Evolutionary conservation across 35 echinoderm and acorn worm species (phyloP).

Genomic region (Heliocidaris tuberculata): DNA sequence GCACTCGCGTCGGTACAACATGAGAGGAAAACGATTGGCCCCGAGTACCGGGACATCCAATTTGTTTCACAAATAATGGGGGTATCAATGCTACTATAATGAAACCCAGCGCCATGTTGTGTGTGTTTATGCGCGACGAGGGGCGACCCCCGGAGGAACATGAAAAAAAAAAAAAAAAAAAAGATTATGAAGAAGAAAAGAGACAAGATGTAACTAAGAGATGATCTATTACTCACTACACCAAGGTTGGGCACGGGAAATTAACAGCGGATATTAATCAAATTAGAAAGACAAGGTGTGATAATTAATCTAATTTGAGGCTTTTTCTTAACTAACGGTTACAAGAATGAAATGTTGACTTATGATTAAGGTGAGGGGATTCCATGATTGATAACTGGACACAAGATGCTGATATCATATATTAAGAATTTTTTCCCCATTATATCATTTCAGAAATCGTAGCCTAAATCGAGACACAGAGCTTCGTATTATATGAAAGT

Average conservation of each 20-base stretch:
- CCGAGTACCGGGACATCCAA: conserved; percentile 47
- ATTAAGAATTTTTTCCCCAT: too few relatives aligned
- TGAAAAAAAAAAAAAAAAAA: background rate
- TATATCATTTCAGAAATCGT: too few relatives aligned
- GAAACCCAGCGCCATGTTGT: conserved; percentile 36
- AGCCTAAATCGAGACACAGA: too few relatives aligned
- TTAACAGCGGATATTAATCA: conserved; percentile 29
- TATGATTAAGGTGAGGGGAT: background rate
- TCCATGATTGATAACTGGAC: background rate
- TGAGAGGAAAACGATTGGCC: conserved; percentile 39
- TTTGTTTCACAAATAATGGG: conserved; percentile 45
- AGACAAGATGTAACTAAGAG: background rate
- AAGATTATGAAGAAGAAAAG: background rate
- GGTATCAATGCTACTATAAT: conserved; percentile 29
- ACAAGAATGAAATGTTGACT: background rate
- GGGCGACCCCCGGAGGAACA: background rate
- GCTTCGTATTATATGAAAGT: too few relatives aligned
- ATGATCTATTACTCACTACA: conserved; percentile 39
- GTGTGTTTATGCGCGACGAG: conserved; percentile 27
- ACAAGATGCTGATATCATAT: background rate
- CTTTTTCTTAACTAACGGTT: background rate
- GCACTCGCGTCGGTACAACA: background rate
- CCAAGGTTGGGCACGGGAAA: background rate
- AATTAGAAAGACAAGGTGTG: conserved; percentile 40
- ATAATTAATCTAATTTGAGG: conserved; percentile 41